Evolutionary conservation across 2,888 invertebrate genomes (phyloP), one percentile per base, ranked within the genome.

Genomic region (Tachina grossa): DNA sequence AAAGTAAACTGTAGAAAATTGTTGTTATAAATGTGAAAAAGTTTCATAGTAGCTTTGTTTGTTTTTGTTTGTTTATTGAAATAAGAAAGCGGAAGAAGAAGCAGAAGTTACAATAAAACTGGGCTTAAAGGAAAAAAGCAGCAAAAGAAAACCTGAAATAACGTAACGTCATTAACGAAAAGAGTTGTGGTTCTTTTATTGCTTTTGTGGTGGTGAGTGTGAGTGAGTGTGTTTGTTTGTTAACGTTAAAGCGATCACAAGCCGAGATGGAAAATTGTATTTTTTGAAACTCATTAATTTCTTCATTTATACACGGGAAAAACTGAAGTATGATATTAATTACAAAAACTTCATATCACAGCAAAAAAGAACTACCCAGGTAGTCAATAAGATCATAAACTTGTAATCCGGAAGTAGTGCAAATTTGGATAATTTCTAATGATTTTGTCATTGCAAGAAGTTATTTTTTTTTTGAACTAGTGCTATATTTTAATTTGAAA

Each of bases 141-240:
- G 45, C 3, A 77, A 59, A 51, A 61, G 13, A 51, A 74, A 80
- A 51, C 72, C 65, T 57, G 53, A 57, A 80, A 57, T 79, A 80
- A 81, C 47, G 59, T 68, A 80, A 71, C 65, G 63, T 57, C 59
- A 65, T 75, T 68, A 71, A 57, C 77, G 66, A 72, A 81, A 74
- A 74, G 61, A 75, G 77, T 81, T 81, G 31, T 31, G 13, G 59
- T 81, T 75, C 74, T 81, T 61, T 14, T 19, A 19, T 19, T 59
- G 66, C 19, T 39, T 72, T 10, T 57, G 71, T 31, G 74, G 41
- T 68, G 1, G 68, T 61, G 41, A 19, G 53, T 71, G 45, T 49
- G n/a, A n/a, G n/a, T n/a, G 31, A 31, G 61, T 53, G 22, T 75
- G 45, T 47, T 39, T 63, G 10, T 75, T 16, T 63, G 68, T 69